These are phyloP conservation scores for Sebastes steindachneri DNA, from an alignment of 2,797 vertebrate genomes.

Conservation along the genomic window DNA sequence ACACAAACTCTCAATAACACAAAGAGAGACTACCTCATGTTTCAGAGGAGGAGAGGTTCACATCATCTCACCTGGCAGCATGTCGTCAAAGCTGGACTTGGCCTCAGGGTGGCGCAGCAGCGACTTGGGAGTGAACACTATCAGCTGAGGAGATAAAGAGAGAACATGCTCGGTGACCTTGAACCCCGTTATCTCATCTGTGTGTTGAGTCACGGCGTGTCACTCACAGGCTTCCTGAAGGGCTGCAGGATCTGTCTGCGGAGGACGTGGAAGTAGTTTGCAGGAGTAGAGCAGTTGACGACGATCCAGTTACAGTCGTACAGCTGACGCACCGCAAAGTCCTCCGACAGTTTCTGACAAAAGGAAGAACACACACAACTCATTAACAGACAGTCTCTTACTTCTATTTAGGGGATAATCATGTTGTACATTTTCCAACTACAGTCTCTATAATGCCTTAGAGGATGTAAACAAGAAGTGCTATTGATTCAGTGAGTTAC, in stretches of 20 bases:
- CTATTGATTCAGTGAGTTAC: background rate
- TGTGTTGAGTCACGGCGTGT: no score
- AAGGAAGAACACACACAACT: background rate
- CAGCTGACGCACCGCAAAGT: constrained; percentile 90
- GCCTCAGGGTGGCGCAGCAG: constrained; percentile 94
- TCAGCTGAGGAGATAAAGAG: constrained; percentile 81
- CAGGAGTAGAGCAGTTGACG: constrained; percentile 92
- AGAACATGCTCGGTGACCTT: background rate
- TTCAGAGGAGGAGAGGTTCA: background rate
- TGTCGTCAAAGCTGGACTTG: constrained; percentile 92
- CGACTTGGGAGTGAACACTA: constrained; percentile 95
- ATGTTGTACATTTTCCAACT: background rate
- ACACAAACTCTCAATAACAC: background rate
- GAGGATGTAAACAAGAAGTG: background rate
- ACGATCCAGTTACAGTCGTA: constrained; percentile 97
- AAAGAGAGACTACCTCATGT: background rate
- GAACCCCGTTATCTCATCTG: background rate
- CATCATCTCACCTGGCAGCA: constrained; percentile 88
- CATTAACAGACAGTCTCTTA: background rate
- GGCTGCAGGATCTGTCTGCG: constrained; percentile 93
- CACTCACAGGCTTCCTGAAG: constrained; percentile 94
- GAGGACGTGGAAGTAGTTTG: constrained; percentile 95
- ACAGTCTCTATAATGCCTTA: background rate
- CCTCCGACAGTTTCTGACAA: constrained; percentile 84
- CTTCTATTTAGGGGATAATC: background rate